Conservation (phyloP, 2,888 invertebrate species). For the Stenodema calcarata region DNA sequence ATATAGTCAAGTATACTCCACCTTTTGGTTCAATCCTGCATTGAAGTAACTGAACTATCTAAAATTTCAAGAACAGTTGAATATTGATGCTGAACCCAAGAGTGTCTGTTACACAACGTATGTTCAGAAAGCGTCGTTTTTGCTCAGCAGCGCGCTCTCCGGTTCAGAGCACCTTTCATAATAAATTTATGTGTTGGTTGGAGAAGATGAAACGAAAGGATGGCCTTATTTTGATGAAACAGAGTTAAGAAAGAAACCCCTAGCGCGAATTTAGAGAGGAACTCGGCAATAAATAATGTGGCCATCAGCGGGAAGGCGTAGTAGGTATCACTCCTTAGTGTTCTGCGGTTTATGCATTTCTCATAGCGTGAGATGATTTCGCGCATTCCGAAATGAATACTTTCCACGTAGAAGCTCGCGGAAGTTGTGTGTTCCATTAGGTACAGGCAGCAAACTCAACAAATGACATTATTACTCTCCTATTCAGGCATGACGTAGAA, state of each 20-base stretch:
- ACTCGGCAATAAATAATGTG: neutral
- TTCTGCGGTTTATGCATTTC: neutral
- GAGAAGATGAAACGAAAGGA: neutral
- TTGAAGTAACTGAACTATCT: too few species aligned
- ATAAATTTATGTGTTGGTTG: neutral
- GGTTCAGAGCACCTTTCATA: neutral
- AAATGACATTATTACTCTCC: too few species aligned
- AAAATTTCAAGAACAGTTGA: neutral
- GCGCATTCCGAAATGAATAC: neutral
- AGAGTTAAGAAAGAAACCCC: neutral
- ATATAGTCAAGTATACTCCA: too few species aligned
- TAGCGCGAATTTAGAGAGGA: neutral
- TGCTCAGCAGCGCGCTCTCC: neutral
- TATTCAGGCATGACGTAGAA: too few species aligned
- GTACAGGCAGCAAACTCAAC: too few species aligned
- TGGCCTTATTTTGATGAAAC: neutral
- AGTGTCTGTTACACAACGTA: neutral
- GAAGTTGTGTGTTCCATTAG: too few species aligned
- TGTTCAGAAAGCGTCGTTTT: neutral
- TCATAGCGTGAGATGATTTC: neutral
- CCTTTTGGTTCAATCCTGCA: too few species aligned
- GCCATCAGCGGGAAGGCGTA: neutral
- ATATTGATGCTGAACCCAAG: neutral
- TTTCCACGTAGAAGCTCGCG: neutral
- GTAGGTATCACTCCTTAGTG: neutral